Percentiles rank a stretch among this genome's conserved stretches.
phyloP scores from a whole-genome alignment of 92 coral and sea anemone genomes.

The Blastomussa wellsi region DNA sequence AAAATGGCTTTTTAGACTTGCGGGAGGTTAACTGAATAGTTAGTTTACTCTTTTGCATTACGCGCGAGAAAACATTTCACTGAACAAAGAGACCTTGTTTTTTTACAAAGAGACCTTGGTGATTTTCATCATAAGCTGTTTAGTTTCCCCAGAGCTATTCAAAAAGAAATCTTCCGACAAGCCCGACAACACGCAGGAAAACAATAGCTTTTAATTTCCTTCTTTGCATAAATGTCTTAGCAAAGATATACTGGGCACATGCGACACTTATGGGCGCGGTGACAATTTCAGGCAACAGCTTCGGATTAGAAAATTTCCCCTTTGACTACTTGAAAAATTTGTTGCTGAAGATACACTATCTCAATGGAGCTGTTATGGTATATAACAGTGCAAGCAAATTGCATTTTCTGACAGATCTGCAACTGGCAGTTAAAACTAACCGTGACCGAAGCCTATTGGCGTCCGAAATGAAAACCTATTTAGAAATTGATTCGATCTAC shows the following conservation, averaged over 20 bases:
- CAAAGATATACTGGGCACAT: constrained; percentile 1
- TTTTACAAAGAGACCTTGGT: background rate
- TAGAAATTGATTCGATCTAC: background rate
- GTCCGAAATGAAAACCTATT: background rate
- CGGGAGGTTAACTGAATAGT: background rate
- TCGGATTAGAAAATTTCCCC: background rate
- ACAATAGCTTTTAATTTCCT: background rate
- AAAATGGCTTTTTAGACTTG: background rate
- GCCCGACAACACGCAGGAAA: background rate
- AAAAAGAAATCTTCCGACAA: background rate
- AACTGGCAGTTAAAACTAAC: background rate
- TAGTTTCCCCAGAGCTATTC: background rate
- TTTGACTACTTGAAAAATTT: background rate
- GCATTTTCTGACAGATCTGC: background rate
- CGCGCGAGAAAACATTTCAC: background rate
- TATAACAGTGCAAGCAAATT: background rate
- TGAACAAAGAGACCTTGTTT: background rate
- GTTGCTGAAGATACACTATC: background rate
- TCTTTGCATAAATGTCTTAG: background rate
- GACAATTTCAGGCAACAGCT: background rate
- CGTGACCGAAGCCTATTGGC: background rate
- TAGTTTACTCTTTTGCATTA: background rate
- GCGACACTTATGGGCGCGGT: background rate
- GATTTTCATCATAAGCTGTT: background rate
- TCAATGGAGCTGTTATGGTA: background rate